These are phyloP conservation scores for Hydrocynus forskahlii DNA, from an alignment of 2,797 vertebrate species.

Conservation along the genomic window DNA sequence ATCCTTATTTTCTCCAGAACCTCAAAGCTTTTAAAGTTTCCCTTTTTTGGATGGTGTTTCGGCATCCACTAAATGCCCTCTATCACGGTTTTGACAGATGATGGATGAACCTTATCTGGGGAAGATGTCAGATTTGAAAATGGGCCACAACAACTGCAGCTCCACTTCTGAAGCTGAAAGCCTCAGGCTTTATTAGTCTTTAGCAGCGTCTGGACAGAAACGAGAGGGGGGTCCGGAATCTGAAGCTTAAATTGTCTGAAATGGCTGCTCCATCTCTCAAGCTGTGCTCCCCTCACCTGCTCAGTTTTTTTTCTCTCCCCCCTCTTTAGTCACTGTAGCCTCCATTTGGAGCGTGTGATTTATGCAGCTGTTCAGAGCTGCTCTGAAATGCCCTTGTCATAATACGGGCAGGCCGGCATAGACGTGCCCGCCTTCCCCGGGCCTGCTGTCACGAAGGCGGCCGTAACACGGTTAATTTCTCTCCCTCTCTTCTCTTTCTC, in stretches of 20 bases:
- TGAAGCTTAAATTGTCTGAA: slow-evolving; percentile 37
- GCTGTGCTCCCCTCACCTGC: background rate
- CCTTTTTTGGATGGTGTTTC: background rate
- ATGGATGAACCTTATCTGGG: background rate
- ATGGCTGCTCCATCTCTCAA: background rate
- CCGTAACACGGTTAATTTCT: slow-evolving; percentile 24
- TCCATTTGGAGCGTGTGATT: slow-evolving; percentile 40
- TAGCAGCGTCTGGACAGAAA: slow-evolving; percentile 7
- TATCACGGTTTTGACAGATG: background rate
- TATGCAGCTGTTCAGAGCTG: slow-evolving; percentile 29
- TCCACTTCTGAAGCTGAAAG: background rate
- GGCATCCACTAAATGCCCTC: background rate
- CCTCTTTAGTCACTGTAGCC: slow-evolving; percentile 18
- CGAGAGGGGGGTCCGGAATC: background rate
- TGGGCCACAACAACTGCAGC: slow-evolving; percentile 6
- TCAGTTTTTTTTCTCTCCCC: background rate
- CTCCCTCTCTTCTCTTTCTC: background rate
- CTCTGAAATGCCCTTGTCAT: slow-evolving; percentile 31
- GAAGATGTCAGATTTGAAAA: slow-evolving; percentile 24
- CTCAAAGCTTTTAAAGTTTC: background rate
- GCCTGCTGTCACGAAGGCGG: slow-evolving; percentile 29
- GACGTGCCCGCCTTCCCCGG: background rate
- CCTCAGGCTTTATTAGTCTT: slow-evolving; percentile 7
- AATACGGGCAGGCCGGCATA: background rate
- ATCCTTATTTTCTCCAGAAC: background rate